Base-by-base conservation (phyloP, 2,113 vertebrate species). In the Coptodon rendalli region DNA sequence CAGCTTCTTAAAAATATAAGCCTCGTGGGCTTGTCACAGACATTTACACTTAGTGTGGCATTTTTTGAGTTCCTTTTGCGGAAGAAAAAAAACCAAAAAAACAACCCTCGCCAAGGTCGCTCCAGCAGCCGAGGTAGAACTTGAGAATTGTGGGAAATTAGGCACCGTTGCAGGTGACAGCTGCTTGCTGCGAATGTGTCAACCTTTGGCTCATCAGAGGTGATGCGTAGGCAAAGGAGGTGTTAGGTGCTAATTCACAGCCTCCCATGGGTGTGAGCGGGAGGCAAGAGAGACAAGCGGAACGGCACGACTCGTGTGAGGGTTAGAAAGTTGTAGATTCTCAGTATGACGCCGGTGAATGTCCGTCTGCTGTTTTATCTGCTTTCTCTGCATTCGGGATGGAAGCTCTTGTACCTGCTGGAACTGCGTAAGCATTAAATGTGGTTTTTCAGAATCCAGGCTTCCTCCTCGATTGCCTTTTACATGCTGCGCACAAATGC, bases 301-400 rank as follows among this genome's bases (percentile, higher is more conserved):
- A 53, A 79, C 12, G 84, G 24, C 78, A 52, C 13, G 50, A 82
- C 53, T 86, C 27, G 89, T 96, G 94, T 52, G 17, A 95, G 96
- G 85, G 97, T 96, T 50, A 96, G 22, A 11, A 34, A 96, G 19
- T 97, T 96, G 90, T 96, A 95, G 91, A 68, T 96, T 97, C 97
- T 95, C 89, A 96, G 96, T 89, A 97, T 95, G 89, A 81, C 61
- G 50, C 97, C 96, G 54, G 96, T 96, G 92, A 96, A 95, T 94
- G 96, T 97, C 43, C 96, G 91, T 61, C 96, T 96, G 92, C 54
- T 40, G 29, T 31, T 85, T 86, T 50, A 73, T 91, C 54, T 34
- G 50, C 50, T 50, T 57, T 50, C 82, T 38, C 14, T 78, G 27
- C 34, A 61, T 34, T 84, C 5, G 6, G 27, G 73, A 84, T 87